Conservation (phyloP, 2,797 vertebrate genomes). For the Allochrocebus solatus region DNA sequence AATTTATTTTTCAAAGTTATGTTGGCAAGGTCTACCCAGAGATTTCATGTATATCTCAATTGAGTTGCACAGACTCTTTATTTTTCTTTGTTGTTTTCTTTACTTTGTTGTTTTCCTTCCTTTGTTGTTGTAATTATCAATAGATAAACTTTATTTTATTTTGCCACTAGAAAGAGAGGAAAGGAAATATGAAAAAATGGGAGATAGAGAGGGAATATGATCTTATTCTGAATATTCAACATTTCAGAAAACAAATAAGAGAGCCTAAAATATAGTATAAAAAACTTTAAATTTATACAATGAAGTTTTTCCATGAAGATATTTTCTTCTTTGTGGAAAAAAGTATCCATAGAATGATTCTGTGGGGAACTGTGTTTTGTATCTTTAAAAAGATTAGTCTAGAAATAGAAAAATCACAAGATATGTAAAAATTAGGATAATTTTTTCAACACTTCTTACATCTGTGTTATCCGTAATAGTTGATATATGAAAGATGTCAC, state of each 20-base stretch:
- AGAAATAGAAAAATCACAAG: not conserved
- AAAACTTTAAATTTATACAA: not conserved
- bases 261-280: not conserved
- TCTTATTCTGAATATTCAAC: not conserved
- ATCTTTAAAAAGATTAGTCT: not conserved
- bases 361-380: not conserved
- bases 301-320: not conserved
- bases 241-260: not conserved
- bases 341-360: not conserved
- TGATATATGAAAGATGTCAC: not conserved
- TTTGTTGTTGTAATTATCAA: not conserved
- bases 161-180: not conserved
- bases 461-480: not conserved
- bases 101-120: not conserved
- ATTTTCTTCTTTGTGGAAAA: not conserved
- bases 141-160: not conserved
- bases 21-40: not conserved
- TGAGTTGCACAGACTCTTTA: not conserved
- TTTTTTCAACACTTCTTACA: not conserved
- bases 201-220: not conserved
- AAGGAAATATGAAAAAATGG: not conserved
- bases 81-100: not conserved
- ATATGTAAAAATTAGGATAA: not conserved
- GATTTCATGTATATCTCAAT: not conserved
- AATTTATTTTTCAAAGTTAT: not conserved